Percentiles rank a stretch among this genome's conserved stretches.
Conservation (phyloP, 2,113 vertebrate genomes). For the Mohoua ochrocephala region DNA sequence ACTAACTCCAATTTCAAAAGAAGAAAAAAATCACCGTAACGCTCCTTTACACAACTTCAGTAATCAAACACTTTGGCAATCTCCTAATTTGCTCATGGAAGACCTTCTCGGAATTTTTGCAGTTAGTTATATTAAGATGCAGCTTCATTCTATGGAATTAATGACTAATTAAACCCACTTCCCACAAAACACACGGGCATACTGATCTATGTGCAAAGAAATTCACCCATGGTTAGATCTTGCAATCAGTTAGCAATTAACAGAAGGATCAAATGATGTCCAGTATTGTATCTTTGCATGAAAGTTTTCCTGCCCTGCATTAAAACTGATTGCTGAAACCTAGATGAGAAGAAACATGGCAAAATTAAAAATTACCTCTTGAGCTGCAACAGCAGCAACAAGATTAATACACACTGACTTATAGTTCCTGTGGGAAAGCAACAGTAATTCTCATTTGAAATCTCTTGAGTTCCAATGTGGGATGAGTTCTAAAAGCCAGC, state of each 20-base stretch:
- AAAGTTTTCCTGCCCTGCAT: background rate
- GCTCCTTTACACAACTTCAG: background rate
- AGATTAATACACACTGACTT: background rate
- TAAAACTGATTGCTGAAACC: background rate
- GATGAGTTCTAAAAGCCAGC: background rate
- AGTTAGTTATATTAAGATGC: background rate
- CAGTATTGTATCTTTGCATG: background rate
- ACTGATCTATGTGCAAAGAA: background rate
- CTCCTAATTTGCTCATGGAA: background rate
- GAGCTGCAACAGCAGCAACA: background rate
- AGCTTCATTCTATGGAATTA: background rate
- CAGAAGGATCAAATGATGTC: background rate
- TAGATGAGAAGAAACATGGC: background rate
- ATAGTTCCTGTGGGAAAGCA: background rate
- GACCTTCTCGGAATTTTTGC: background rate
- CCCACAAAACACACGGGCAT: background rate
- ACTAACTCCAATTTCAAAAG: background rate
- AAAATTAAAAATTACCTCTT: background rate
- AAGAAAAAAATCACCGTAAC: fast-evolving
- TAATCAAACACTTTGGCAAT: background rate
- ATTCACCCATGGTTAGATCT: background rate
- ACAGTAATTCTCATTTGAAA: background rate
- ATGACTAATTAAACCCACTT: background rate
- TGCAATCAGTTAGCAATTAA: background rate
- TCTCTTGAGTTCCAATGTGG: background rate